These are phyloP conservation scores for Phyllotis vaccarum DNA, from an alignment of 2,797 vertebrate genomes.

Conservation along the genomic window DNA sequence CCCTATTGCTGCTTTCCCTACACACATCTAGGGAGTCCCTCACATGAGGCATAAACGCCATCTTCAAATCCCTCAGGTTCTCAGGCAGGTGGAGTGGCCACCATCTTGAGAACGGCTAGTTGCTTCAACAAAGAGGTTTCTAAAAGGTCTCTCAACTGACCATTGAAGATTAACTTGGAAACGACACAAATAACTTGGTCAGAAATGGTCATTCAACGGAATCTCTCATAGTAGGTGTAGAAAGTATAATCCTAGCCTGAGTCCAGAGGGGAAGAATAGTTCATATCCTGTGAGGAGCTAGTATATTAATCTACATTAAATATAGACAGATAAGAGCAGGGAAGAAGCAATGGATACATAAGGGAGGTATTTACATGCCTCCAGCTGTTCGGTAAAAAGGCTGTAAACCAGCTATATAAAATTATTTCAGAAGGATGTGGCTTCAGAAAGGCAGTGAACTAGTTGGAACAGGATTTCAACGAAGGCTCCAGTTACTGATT, in stretches of 20 bases:
- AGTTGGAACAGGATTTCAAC: slow-evolving; percentile 11
- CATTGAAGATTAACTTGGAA: slow-evolving; percentile 10
- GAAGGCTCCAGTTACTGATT: background rate
- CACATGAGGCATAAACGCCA: background rate
- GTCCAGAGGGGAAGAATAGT: background rate
- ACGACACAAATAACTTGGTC: background rate
- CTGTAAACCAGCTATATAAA: slow-evolving; percentile 10
- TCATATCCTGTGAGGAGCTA: background rate
- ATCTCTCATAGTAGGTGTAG: background rate
- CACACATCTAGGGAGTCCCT: background rate
- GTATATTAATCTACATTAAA: background rate
- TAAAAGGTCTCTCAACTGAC: background rate
- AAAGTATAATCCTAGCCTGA: background rate
- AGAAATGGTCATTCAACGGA: background rate
- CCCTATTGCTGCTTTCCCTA: background rate
- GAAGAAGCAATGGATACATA: background rate
- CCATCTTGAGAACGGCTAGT: background rate
- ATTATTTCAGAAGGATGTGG: slow-evolving; percentile 25
- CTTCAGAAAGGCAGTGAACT: background rate
- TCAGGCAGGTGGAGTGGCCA: background rate
- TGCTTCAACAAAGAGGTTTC: background rate
- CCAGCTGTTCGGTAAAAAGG: background rate
- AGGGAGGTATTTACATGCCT: background rate
- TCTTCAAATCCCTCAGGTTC: background rate
- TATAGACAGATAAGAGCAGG: background rate